Conservation (phyloP, 1,140 invertebrate genomes). For the Drosophila rhopaloa region DNA sequence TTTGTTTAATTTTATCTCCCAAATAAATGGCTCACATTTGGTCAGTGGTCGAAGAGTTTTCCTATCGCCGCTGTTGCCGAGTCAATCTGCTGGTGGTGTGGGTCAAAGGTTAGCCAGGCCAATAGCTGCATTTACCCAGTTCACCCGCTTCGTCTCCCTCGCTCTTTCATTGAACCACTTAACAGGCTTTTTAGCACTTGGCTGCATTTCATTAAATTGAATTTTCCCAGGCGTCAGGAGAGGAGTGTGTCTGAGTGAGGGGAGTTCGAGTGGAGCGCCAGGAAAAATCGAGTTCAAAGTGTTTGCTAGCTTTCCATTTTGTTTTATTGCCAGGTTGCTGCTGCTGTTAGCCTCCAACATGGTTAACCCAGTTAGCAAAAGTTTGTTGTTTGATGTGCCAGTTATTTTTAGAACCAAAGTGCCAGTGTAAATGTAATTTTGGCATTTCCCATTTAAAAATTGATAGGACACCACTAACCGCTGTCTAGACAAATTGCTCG, state of each 20-base stretch:
- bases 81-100: slow-evolving; percentile 23
- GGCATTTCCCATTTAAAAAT: slow-evolving; percentile 23
- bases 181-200: slow-evolving; percentile 64
- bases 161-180: slow-evolving; percentile 34
- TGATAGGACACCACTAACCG: slow-evolving; percentile 3
- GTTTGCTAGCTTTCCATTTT: slow-evolving; percentile 50
- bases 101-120: slow-evolving; percentile 45
- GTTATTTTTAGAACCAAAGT: slow-evolving; percentile 37
- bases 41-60: slow-evolving; percentile 16
- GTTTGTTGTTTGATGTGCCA: slow-evolving; percentile 70
- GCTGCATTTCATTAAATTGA: slow-evolving; percentile 70
- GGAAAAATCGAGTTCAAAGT: slow-evolving; percentile 40
- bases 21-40: slow-evolving; percentile 24
- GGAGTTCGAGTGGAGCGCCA: slow-evolving; percentile 22
- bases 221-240: slow-evolving; percentile 40
- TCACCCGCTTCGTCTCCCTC: slow-evolving; percentile 1
- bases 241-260: slow-evolving; percentile 33
- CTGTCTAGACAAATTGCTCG: slow-evolving; percentile 27
- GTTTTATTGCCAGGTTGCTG: slow-evolving; percentile 52
- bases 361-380: slow-evolving; percentile 68
- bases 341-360: slow-evolving; percentile 18
- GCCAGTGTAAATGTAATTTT: slow-evolving; percentile 40
- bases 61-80: slow-evolving; percentile 3
- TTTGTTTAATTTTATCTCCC: slow-evolving; percentile 50
- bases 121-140: slow-evolving; percentile 19